These are phyloP conservation scores for Ptyas mucosa DNA, from an alignment of 2,113 vertebrate species.

Conservation along the genomic window DNA sequence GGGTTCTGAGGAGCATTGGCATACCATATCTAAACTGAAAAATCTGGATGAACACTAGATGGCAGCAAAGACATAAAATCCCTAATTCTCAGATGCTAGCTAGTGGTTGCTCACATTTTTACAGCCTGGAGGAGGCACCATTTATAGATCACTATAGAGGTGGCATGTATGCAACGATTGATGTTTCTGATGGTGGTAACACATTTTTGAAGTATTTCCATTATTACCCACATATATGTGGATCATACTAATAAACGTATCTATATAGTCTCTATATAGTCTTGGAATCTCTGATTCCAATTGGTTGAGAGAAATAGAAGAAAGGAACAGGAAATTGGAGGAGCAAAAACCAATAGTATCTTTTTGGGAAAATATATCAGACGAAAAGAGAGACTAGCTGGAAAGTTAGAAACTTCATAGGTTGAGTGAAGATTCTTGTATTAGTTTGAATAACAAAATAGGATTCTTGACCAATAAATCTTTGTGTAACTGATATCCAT, in stretches of 20 bases:
- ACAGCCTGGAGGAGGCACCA: not conserved
- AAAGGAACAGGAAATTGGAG: not conserved
- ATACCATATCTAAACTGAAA: not conserved
- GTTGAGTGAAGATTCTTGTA: not conserved
- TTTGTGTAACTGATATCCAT: not conserved
- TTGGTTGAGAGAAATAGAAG: not conserved
- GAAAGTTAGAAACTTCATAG: not conserved
- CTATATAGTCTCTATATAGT: not conserved
- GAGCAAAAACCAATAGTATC: not conserved
- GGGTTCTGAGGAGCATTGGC: not conserved
- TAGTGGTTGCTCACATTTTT: not conserved
- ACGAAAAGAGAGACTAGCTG: not conserved
- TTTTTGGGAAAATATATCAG: not conserved
- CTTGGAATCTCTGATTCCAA: not conserved
- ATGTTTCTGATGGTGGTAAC: not conserved
- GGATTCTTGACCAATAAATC: not conserved
- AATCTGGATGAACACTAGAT: not conserved
- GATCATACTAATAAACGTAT: not conserved
- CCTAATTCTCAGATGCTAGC: not conserved
- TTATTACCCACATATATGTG: not conserved
- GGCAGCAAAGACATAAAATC: not conserved
- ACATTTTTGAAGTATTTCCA: not conserved
- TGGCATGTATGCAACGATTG: not conserved
- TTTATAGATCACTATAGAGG: not conserved
- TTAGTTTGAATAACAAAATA: not conserved